Evolutionary conservation across 2,888 invertebrate species (phyloP), one percentile per base, ranked within the genome.

Genomic region (Xestia rhomboidea): DNA sequence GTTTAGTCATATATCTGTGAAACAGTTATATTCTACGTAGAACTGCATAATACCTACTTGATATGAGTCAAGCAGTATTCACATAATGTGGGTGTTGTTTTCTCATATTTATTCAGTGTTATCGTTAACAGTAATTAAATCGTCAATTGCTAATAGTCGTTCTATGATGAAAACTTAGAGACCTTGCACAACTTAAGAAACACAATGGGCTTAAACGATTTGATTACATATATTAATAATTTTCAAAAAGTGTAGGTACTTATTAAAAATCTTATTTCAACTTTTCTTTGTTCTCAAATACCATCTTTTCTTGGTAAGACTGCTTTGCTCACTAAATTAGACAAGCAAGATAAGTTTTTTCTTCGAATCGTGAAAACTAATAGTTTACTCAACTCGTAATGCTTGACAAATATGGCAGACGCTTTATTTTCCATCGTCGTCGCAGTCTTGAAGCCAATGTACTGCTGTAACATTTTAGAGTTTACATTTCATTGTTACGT

Each of bases 1-100:
- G 89, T 92, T 94, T 95, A 94, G 93, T 96, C 94, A 95, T 92
- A 88, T 90, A 90, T 89, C 90, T 88, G 83, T 87, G 91, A 92
- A 94, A 93, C 90, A 82, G 91, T 90, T 90, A 85, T 85, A 75
- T 72, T 84, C 76, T 93, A 92, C 92, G 88, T 82, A 89, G 93
- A 94, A 93, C 81, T 90, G 90, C 89, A 91, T 87, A 87, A 90
- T 76, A 89, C n/a, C n/a, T n/a, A n/a, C 87, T 85, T 85, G 85
- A 84, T 83, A 84, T 94, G 94, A 94, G 89, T 94, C 94, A 93
- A 77, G 82, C 81, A 84, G 76, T 84, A 85, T 87, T 88, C 81
- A 76, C 78, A 74, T 67, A 46, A 68, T 67, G 76, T 82, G 77
- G 73, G 78, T 76, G 74, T 77, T 87, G 77, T 85, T 87, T 79